phyloP scores from a whole-genome alignment of 2,797 vertebrate species.

The Poeciliopsis presidionis region DNA sequence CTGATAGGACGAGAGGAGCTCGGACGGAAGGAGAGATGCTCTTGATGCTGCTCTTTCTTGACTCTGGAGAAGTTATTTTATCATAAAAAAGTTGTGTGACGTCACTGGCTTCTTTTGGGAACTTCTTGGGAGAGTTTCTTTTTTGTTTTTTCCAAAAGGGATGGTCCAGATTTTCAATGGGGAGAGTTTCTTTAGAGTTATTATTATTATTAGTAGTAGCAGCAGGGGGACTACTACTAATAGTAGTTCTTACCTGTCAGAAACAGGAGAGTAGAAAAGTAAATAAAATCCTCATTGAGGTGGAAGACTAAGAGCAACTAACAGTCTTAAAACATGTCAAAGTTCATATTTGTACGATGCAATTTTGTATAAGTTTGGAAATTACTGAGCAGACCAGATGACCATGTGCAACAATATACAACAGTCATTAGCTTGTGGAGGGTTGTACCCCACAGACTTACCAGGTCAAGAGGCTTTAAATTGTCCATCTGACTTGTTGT shows the following conservation, averaged over 20 bases:
- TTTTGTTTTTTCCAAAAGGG: neutral
- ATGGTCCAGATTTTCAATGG: neutral
- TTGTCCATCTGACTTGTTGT: neutral
- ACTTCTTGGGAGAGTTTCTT: neutral
- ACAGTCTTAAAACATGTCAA: neutral
- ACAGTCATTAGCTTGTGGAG: neutral
- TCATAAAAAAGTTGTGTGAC: slow-evolving; percentile 43
- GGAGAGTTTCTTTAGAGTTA: neutral
- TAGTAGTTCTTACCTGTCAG: neutral
- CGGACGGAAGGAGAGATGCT: slow-evolving; percentile 46
- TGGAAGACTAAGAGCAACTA: neutral
- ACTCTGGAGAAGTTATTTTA: slow-evolving; percentile 46
- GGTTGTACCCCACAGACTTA: neutral
- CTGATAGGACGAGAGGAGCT: slow-evolving; percentile 51
- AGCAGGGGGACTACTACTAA: neutral
- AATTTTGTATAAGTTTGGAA: neutral
- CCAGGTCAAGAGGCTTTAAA: neutral
- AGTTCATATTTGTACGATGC: neutral
- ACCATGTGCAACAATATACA: neutral
- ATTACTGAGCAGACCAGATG: neutral
- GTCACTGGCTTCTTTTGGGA: slow-evolving; percentile 29
- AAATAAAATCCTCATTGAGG: neutral
- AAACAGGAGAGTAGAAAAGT: neutral
- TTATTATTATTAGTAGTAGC: neutral
- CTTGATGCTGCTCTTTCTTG: slow-evolving; percentile 43